Evolutionary conservation across 2,888 invertebrate species (phyloP).

Genomic region (Caenorhabditis imperialis): DNA sequence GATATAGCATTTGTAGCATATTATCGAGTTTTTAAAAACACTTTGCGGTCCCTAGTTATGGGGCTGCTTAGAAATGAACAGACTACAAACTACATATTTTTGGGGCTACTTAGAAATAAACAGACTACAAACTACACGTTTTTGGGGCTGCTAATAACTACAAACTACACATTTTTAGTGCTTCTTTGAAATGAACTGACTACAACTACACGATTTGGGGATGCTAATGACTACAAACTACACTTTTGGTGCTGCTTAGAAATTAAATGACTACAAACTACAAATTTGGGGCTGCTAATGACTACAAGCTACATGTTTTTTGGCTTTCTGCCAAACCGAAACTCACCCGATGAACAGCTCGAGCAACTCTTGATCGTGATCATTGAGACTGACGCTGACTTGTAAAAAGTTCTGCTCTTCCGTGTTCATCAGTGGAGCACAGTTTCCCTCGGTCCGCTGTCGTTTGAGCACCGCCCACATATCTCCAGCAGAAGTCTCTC

Average conservation of each 20-base stretch:
- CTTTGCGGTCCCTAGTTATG: too few species aligned
- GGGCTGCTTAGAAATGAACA: too few species aligned
- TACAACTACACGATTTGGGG: too few species aligned
- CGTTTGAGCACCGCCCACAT: slow-evolving; percentile 42
- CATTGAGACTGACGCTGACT: slow-evolving; percentile 31
- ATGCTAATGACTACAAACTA: neutral
- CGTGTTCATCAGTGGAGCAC: slow-evolving; percentile 18
- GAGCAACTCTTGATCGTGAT: slow-evolving; percentile 15
- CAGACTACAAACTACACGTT: too few species aligned
- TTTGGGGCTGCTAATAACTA: too few species aligned
- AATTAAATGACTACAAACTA: too few species aligned
- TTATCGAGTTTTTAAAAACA: too few species aligned
- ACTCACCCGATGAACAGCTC: slow-evolving; percentile 23
- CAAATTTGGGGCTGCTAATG: neutral
- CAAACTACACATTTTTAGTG: too few species aligned
- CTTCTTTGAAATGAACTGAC: too few species aligned
- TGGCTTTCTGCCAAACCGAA: neutral
- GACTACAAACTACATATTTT: slow-evolving; percentile 7
- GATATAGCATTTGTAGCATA: too few species aligned
- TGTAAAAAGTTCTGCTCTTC: slow-evolving; percentile 47
- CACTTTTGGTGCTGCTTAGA: too few species aligned
- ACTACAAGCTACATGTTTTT: neutral
- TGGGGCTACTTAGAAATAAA: too few species aligned
- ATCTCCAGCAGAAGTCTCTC: slow-evolving; percentile 23
- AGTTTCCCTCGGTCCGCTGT: slow-evolving; percentile 21